A percentile compares a stretch with the other conserved stretches of the same genome.
These are phyloP conservation scores for Alcis repandata DNA, from an alignment of 2,888 invertebrate genomes.

Conservation along the genomic window DNA sequence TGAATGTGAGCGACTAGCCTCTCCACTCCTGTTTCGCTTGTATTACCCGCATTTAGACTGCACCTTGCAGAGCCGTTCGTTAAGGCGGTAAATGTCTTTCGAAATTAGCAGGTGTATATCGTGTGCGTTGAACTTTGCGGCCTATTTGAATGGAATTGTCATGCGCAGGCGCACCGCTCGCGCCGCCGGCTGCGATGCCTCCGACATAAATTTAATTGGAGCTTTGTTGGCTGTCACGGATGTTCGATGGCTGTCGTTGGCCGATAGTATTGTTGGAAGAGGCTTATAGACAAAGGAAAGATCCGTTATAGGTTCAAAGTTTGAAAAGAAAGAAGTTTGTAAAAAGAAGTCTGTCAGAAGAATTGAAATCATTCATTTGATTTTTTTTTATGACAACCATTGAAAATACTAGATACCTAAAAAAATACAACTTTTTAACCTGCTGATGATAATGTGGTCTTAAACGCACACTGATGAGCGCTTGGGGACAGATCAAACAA, in stretches of 20 bases:
- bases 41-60: conserved; percentile 62
- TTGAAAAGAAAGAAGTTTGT: too few relatives aligned
- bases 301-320: not conserved
- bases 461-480: too few relatives aligned
- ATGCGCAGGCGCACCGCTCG: conserved; percentile 59
- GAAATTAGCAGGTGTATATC: conserved; percentile 69
- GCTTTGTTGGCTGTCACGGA: conserved; percentile 48
- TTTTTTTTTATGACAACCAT: too few relatives aligned
- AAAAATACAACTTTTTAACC: too few relatives aligned
- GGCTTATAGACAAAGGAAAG: not conserved
- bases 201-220: conserved; percentile 66
- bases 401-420: too few relatives aligned
- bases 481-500: too few relatives aligned
- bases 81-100: conserved; percentile 60
- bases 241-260: conserved; percentile 16
- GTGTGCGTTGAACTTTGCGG: conserved; percentile 83
- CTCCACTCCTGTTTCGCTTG: conserved; percentile 80
- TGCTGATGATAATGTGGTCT: too few relatives aligned
- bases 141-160: conserved; percentile 74
- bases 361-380: too few relatives aligned
- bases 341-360: too few relatives aligned
- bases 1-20: conserved; percentile 76
- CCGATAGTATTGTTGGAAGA: not conserved
- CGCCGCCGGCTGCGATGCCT: conserved; percentile 60
- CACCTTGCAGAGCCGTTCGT: conserved; percentile 59